Conservation (phyloP, 2,113 vertebrate species). For the Microcebus jonahi region DNA sequence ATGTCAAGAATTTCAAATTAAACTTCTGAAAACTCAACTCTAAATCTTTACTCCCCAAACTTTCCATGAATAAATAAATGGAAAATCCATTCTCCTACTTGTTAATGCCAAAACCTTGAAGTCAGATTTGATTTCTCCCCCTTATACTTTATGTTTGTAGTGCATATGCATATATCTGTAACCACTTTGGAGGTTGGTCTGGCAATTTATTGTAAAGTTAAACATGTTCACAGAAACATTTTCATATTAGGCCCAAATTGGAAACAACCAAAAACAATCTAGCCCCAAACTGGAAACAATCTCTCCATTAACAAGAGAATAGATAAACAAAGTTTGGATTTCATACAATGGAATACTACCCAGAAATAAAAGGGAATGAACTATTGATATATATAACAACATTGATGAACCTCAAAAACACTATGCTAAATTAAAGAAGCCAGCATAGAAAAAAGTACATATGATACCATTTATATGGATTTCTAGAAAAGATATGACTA, state of each 20-base stretch:
- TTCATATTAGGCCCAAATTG: background rate
- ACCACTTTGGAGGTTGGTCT: background rate
- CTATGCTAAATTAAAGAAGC: background rate
- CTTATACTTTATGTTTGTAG: background rate
- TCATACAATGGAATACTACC: background rate
- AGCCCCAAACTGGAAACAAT: background rate
- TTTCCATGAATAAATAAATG: background rate
- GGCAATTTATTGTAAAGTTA: background rate
- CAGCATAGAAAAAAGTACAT: background rate
- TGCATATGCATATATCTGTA: background rate
- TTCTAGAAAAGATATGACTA: conserved; percentile 9
- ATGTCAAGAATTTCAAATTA: background rate
- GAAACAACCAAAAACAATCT: background rate
- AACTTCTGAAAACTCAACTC: background rate
- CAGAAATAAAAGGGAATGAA: background rate
- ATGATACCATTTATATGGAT: background rate
- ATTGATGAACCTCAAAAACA: background rate
- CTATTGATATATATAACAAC: background rate
- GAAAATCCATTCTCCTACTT: background rate
- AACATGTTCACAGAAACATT: background rate
- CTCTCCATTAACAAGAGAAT: background rate
- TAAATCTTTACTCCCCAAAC: background rate
- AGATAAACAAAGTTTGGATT: background rate
- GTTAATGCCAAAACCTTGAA: background rate
- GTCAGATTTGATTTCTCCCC: background rate